Base-by-base conservation (phyloP, 2,888 invertebrate species). In the Crocallis elinguaria region DNA sequence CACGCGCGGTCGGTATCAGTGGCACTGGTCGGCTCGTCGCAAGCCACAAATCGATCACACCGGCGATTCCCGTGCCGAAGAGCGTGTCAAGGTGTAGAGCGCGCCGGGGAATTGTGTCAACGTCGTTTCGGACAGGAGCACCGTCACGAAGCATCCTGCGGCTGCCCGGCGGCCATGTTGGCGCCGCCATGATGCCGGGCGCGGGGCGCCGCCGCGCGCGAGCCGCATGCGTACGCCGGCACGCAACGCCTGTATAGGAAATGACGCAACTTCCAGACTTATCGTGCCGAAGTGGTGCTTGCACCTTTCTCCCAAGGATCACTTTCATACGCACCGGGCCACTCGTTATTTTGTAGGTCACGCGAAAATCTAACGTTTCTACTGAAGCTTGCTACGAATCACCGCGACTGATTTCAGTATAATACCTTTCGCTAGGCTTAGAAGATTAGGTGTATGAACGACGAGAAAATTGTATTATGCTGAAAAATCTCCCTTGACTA, bases 121-220 rank as follows among this genome's bases (percentile, higher is more conserved):
- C 80, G 83, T 79, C 77, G 86, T 80, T 82, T 83, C 82, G 84
- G 82, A 79, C 82, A 82, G 83, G 79, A 84, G 84, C 80, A 75
- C 77, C 80, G 84, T 79, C 79, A 81, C 82, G 81, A 82, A 86
- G 84, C 88, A 89, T 87, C 87, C 87, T 85, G 88, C 86, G 87
- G 83, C 88, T 86, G 87, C 87, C 86, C 85, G 90, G 88, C 90
- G 85, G 92, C 92, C 92, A 92, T 92, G 86, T 91, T 89, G 86
- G 79, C 81, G 80, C 86, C 88, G 92, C 92, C 92, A 92, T 92
- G 86, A 92, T 92, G 86, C 86, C 79, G 77, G 84, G 86, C 82
- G 84, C 82, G 84, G 79, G 86, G 86, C 82, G 84, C 81, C 83
- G 79, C 80, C 75, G 77, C 82, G 84, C 82, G 81, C 82, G 82